Conservation (phyloP, 2,888 invertebrate species). For the Cheilosia urbana region DNA sequence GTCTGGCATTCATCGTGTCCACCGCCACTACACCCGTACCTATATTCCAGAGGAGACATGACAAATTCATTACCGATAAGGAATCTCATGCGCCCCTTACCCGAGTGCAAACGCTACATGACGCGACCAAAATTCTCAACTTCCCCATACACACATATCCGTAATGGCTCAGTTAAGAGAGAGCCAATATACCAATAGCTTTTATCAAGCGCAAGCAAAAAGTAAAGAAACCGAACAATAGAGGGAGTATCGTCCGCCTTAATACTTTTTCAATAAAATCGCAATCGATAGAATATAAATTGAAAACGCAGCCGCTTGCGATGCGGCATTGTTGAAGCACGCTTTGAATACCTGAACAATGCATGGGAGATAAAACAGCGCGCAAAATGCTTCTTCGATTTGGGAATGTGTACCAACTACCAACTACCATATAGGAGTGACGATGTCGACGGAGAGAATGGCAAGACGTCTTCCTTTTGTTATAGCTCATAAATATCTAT, state of each 20-base stretch:
- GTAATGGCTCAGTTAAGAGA: conserved; percentile 22
- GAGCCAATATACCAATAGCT: conserved; percentile 26
- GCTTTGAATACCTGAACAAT: conserved; percentile 76
- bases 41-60: conserved; percentile 49
- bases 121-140: conserved; percentile 67
- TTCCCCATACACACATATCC: neutral
- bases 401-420: conserved; percentile 32
- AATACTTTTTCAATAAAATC: conserved; percentile 71
- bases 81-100: conserved; percentile 57
- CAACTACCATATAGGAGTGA: neutral
- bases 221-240: conserved; percentile 34
- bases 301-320: conserved; percentile 49
- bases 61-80: conserved; percentile 76
- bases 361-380: conserved; percentile 60
- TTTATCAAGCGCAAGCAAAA: conserved; percentile 44
- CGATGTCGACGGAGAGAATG: conserved; percentile 21
- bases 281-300: conserved; percentile 74
- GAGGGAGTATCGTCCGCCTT: conserved; percentile 5
- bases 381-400: conserved; percentile 65
- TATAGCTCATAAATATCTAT: conserved; percentile 57
- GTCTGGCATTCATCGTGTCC: conserved; percentile 18
- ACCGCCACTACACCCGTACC: neutral
- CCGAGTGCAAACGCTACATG: conserved; percentile 55
- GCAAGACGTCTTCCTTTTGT: conserved; percentile 57
- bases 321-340: conserved; percentile 60